Evolutionary conservation across 2,888 invertebrate genomes (phyloP), one percentile per base, ranked within the genome.

Genomic region (Oscheius sp.): DNA sequence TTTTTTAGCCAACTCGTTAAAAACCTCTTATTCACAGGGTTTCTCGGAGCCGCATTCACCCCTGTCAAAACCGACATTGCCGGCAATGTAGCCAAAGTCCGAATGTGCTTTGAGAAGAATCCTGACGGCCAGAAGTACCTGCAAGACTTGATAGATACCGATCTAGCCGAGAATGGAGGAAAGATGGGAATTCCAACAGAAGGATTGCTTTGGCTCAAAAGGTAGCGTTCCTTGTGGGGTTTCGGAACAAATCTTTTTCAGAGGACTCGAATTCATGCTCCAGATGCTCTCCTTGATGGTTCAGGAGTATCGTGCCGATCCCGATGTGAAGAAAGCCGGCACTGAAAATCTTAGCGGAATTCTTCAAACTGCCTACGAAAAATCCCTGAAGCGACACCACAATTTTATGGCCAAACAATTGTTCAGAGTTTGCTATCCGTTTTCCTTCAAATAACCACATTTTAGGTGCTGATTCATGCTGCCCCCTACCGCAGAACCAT

Each of bases 261-360:
- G 88, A 79, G 88, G 88, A 3, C 82, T 88, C 13, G 85, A 87
- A 74, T 88, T 88, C 76, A 88, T 88, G 88, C 76, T 88, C n/a
- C 81, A 85, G 59, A 75, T 88, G 72, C 77, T 88, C 33, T 62
- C 78, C 9, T 70, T 76, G 32, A 81, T 88, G 84, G 87, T 88
- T 11, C 60, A 72, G 32, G 81, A 84, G 42, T 88, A 86, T 76
- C 73, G 76, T 9, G 42, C 74, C 10, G 76, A 71, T 29, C 4
- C n/a, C 2, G 68, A 68, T 55, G 73, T 59, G 1, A 78, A 85
- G 11, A 76, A 82, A 47, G 33, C 74, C 7, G 82, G 79, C 59
- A 81, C 86, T 0, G 88, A 88, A 66, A 85, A 79, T 68, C 72
- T 88, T 47, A 76, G 77, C 33, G 66, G 57, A 1, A 80, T 83